Percentiles rank a stretch among this genome's conserved stretches.
phyloP scores from a whole-genome alignment of 2,797 vertebrate genomes.

The Characodon lateralis region DNA sequence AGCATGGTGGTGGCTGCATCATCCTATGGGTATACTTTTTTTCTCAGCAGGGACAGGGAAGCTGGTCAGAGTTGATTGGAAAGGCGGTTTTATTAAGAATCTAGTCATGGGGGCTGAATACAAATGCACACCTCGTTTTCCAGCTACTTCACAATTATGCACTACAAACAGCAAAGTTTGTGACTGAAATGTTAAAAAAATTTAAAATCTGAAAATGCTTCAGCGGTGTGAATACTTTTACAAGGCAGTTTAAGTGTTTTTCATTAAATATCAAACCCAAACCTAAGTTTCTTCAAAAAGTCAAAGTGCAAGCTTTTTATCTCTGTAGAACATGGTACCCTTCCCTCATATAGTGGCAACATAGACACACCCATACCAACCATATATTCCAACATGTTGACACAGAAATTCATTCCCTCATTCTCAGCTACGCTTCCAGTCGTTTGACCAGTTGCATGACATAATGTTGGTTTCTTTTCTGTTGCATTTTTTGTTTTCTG shows the following conservation, averaged over 20 bases:
- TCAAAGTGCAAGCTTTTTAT: slow-evolving; percentile 30
- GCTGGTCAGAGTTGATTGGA: background rate
- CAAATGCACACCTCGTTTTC: background rate
- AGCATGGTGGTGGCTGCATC: background rate
- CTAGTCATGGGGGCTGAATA: background rate
- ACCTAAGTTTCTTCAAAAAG: slow-evolving; percentile 76
- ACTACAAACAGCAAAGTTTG: background rate
- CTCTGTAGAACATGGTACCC: slow-evolving; percentile 58
- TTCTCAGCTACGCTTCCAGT: slow-evolving; percentile 81
- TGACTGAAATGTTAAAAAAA: background rate
- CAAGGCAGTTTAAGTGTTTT: background rate
- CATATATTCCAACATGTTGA: slow-evolving; percentile 84
- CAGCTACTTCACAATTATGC: background rate
- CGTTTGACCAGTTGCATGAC: slow-evolving; percentile 86
- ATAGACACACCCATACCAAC: slow-evolving; percentile 76
- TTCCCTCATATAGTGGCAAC: slow-evolving; percentile 69
- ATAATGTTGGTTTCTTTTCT: slow-evolving; percentile 64
- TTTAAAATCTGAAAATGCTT: background rate
- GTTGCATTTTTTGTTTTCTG: slow-evolving; percentile 66
- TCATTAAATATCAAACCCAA: slow-evolving; percentile 36
- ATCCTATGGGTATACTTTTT: background rate
- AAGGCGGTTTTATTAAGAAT: background rate
- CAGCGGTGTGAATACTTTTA: background rate
- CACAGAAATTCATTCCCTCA: slow-evolving; percentile 96
- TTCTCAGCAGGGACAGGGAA: background rate